phyloP scores from a whole-genome alignment of 2,113 vertebrate genomes.

The Hypanus sabinus region DNA sequence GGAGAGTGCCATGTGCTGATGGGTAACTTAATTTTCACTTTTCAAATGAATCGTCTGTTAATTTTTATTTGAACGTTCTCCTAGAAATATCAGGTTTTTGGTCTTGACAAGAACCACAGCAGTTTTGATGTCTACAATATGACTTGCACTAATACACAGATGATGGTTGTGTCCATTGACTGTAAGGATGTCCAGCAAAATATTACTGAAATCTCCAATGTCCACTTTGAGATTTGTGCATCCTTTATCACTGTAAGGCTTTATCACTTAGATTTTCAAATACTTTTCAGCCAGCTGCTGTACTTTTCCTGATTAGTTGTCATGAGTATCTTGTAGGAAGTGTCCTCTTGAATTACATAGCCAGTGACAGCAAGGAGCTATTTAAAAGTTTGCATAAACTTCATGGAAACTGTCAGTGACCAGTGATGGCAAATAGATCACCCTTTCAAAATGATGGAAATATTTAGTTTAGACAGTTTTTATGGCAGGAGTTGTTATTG shows the following conservation, averaged over 20 bases:
- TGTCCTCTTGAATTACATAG: too few relatives aligned
- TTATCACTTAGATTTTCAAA: neutral
- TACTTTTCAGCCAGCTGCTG: neutral
- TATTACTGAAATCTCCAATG: neutral
- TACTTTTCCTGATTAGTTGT: neutral
- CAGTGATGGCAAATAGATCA: too few relatives aligned
- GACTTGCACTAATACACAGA: neutral
- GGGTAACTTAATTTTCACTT: constrained; percentile 56
- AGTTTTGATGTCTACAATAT: neutral
- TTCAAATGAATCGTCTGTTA: neutral
- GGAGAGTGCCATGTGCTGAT: constrained; percentile 72
- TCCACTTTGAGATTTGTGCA: neutral
- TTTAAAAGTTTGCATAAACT: too few relatives aligned
- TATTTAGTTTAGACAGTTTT: too few relatives aligned
- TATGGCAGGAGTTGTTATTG: too few relatives aligned
- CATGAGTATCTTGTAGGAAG: neutral
- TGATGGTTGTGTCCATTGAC: neutral
- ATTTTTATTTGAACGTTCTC: neutral
- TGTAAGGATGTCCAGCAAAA: neutral
- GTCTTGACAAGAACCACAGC: neutral
- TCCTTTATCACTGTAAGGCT: neutral
- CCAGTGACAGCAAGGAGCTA: too few relatives aligned
- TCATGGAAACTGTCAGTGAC: too few relatives aligned
- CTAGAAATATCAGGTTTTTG: neutral
- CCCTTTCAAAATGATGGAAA: too few relatives aligned